A percentile compares a stretch with the other conserved stretches of the same genome.
These are phyloP conservation scores for Tribolium freemani DNA, from an alignment of 2,888 invertebrate species.

Conservation along the genomic window DNA sequence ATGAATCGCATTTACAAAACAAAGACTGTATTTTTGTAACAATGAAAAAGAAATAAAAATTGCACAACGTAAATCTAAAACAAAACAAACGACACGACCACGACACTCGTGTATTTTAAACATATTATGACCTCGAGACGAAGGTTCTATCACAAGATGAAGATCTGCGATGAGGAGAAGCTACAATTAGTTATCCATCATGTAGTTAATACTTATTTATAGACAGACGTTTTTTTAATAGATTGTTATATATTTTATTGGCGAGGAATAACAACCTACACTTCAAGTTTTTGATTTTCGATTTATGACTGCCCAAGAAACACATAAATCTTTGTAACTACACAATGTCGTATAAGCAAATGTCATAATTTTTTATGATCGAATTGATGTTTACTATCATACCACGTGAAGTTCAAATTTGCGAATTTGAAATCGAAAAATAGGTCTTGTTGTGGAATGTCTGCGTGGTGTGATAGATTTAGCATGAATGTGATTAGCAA, in stretches of 20 bases:
- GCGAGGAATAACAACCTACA: not conserved
- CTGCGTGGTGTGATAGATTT: not conserved
- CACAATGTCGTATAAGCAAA: not conserved
- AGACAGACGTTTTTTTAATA: not conserved
- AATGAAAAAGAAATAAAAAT: not conserved
- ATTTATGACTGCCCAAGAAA: not conserved
- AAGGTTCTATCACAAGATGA: not conserved
- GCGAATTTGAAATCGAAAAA: not conserved
- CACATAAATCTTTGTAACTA: not conserved
- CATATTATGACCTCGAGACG: not conserved
- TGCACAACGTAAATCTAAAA: not conserved
- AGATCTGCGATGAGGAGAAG: not conserved
- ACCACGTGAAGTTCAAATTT: not conserved
- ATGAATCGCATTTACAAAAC: too few species aligned
- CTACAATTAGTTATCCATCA: not conserved
- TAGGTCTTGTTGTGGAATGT: not conserved
- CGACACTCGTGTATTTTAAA: not conserved
- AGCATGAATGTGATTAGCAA: constrained; percentile 14
- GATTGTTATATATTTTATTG: not conserved
- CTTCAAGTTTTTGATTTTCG: not conserved
- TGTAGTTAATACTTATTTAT: not conserved
- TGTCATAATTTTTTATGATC: not conserved
- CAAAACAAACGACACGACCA: not conserved
- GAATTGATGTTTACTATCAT: not conserved
- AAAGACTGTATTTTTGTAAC: too few species aligned